phyloP scores from a whole-genome alignment of 2,113 vertebrate species.

The Neotragus moschatus region DNA sequence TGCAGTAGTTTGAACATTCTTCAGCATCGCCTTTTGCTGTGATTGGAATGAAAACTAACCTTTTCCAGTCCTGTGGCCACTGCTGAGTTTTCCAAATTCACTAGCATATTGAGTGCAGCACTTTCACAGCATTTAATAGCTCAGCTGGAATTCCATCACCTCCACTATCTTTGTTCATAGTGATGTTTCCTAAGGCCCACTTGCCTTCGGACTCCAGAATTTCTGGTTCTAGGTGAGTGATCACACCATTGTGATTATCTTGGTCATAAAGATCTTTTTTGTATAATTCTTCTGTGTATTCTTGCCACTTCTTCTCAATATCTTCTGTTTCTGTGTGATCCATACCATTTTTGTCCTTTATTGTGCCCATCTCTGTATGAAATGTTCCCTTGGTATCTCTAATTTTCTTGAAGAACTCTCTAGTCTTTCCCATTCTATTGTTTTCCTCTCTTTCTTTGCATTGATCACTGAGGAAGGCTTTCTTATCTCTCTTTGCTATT shows the following conservation, averaged over 20 bases:
- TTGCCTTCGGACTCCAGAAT: not conserved
- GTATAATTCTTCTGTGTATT: not conserved
- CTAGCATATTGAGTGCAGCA: not conserved
- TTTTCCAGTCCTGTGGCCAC: not conserved
- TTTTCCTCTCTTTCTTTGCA: not conserved
- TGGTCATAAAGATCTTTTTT: not conserved
- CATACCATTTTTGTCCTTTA: not conserved
- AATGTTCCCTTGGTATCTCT: not conserved
- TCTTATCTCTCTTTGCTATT: not conserved
- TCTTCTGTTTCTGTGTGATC: not conserved
- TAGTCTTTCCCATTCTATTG: not conserved
- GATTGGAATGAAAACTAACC: not conserved
- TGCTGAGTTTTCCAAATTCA: not conserved
- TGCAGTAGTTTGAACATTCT: not conserved
- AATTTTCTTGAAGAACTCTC: not conserved
- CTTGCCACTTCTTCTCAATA: not conserved
- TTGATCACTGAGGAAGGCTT: not conserved
- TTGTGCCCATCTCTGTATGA: not conserved
- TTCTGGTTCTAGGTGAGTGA: not conserved
- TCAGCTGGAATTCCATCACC: not conserved
- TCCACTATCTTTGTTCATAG: not conserved
- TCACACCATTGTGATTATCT: not conserved
- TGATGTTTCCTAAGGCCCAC: not conserved
- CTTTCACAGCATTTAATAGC: not conserved
- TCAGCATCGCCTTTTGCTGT: accelerated